These are phyloP conservation scores for Micropoecilia bifurca DNA, from an alignment of 2,797 vertebrate species.

Conservation along the genomic window DNA sequence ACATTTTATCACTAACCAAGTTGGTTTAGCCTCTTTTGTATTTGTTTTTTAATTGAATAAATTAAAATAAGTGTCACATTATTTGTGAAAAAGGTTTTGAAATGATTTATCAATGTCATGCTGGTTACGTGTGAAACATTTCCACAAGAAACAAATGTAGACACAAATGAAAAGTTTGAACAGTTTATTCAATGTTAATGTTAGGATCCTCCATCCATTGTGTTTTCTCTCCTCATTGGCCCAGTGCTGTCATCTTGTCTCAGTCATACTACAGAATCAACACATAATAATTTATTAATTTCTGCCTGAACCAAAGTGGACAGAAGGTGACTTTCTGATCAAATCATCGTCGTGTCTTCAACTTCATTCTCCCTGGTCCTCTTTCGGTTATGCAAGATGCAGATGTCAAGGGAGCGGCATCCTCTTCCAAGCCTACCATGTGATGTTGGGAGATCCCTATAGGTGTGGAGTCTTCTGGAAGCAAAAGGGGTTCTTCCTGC, in stretches of 20 bases:
- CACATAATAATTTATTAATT: neutral
- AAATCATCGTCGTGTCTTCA: neutral
- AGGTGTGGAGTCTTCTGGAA: no score
- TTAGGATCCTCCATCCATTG: neutral
- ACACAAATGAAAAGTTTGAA: neutral
- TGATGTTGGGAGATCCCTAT: no score
- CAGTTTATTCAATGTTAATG: neutral
- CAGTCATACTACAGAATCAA: neutral
- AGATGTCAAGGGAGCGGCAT: no score
- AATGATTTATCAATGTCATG: neutral
- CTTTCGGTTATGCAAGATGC: no score
- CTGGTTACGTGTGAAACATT: neutral
- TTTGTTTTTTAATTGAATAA: no score
- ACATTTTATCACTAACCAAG: no score
- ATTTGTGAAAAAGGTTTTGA: no score
- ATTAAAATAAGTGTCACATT: no score
- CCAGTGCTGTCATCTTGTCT: neutral
- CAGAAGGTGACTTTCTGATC: neutral
- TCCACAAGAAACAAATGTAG: neutral
- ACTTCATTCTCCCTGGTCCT: no score
- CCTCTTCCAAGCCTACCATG: no score
- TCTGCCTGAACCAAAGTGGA: neutral
- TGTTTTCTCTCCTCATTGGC: neutral
- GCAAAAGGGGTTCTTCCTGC: no score
- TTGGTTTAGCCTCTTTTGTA: no score